phyloP scores from a whole-genome alignment of 1,140 invertebrate genomes.

The Thaumetopoea pityocampa region DNA sequence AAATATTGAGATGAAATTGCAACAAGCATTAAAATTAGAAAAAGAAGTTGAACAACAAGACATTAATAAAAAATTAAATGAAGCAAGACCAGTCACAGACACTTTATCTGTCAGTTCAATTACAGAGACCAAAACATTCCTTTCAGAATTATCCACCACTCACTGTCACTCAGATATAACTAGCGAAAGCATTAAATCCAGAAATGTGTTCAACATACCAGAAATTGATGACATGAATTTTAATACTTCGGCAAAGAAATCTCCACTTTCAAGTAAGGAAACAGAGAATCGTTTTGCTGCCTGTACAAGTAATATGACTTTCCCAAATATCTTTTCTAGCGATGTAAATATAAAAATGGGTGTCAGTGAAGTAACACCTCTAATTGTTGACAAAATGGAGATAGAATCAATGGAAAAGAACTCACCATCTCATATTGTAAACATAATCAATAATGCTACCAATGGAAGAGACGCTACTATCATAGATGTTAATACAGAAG shows the following conservation, averaged over 20 bases:
- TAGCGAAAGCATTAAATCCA: slow-evolving; percentile 23
- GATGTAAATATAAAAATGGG: not conserved
- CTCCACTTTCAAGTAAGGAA: slow-evolving; percentile 20
- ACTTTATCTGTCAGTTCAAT: not conserved
- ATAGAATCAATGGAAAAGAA: slow-evolving; percentile 28
- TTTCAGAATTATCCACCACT: too few relatives aligned
- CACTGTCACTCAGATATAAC: too few relatives aligned
- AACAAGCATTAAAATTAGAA: not conserved
- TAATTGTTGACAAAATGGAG: slow-evolving; percentile 19
- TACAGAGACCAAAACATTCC: too few relatives aligned
- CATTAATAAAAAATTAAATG: not conserved
- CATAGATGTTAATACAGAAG: slow-evolving; percentile 53
- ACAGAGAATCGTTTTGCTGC: slow-evolving; percentile 23
- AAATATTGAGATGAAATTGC: too few relatives aligned
- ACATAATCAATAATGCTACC: slow-evolving; percentile 29
- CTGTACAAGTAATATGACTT: slow-evolving; percentile 17
- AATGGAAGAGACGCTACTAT: slow-evolving; percentile 36
- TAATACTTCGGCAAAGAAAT: slow-evolving; percentile 48
- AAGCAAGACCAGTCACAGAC: not conserved
- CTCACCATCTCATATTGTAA: slow-evolving; percentile 23
- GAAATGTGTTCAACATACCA: slow-evolving; percentile 49
- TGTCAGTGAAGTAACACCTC: not conserved
- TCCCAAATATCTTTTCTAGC: slow-evolving; percentile 11
- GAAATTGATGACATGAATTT: slow-evolving; percentile 52
- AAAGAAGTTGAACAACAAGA: not conserved